Conservation (phyloP, 2,113 vertebrate species). For the Pelecanus crispus region DNA sequence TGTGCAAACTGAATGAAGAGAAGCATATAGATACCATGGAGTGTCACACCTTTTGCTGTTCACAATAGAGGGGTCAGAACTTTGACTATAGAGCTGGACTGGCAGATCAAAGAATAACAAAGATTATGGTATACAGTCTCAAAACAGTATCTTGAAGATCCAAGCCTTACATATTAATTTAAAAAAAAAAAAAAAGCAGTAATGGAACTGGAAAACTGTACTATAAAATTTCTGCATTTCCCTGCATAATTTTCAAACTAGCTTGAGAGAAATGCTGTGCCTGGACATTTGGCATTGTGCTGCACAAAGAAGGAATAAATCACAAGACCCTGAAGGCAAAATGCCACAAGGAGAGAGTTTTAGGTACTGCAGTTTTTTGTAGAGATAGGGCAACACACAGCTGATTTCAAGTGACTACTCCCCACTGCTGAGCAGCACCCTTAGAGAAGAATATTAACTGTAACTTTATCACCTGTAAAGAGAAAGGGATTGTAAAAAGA, state of each 20-base stretch:
- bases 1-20: not conserved
- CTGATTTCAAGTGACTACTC: not conserved
- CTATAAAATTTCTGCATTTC: not conserved
- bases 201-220: not conserved
- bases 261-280: not conserved
- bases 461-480: not conserved
- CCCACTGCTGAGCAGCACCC: not conserved
- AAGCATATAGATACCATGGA: not conserved
- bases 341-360: not conserved
- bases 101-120: not conserved
- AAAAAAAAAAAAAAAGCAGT: not conserved
- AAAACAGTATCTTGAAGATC: not conserved
- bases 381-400: not conserved
- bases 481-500: not conserved
- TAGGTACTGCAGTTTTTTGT: not conserved
- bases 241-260: not conserved
- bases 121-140: not conserved
- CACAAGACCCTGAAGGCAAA: not conserved
- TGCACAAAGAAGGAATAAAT: not conserved
- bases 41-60: not conserved
- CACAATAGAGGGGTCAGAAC: not conserved
- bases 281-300: not conserved
- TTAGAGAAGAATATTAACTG: not conserved
- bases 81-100: not conserved
- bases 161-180: not conserved